Percentiles rank a stretch among this genome's conserved stretches.
Evolutionary conservation across 2,797 vertebrate species (phyloP).

Genomic region (Phaenicophaeus curvirostris): DNA sequence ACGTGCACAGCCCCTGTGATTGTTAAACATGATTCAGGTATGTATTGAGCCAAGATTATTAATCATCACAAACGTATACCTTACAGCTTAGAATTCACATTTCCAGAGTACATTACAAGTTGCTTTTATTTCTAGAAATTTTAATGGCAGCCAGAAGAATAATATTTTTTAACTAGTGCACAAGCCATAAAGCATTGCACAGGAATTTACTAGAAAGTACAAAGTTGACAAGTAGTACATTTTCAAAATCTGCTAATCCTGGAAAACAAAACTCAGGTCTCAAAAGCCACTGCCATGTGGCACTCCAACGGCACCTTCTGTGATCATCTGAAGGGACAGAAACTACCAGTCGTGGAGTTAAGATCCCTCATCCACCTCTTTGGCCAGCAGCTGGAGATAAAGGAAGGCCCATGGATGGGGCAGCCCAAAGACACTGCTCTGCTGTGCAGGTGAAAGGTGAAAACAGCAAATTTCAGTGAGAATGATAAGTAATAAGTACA

Average conservation of each 20-base stretch:
- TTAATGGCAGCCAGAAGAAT: background rate
- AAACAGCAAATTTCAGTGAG: background rate
- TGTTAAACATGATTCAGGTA: background rate
- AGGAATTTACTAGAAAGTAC: background rate
- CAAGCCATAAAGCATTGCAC: background rate
- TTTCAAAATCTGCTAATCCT: background rate
- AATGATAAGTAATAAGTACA: background rate
- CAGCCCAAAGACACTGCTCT: accelerated
- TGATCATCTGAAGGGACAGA: background rate
- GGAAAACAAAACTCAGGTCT: background rate
- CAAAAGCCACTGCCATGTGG: background rate
- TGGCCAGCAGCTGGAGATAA: background rate
- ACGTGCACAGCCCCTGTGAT: background rate
- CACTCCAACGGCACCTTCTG: background rate
- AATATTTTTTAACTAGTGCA: background rate
- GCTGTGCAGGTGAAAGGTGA: accelerated
- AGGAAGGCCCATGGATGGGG: background rate
- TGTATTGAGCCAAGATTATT: background rate
- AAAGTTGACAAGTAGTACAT: accelerated
- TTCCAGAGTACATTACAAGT: background rate
- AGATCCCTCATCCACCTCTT: background rate
- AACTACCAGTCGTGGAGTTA: background rate
- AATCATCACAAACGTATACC: background rate
- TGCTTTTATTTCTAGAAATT: background rate
- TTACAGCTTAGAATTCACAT: background rate